Conservation (phyloP, 2,113 vertebrate genomes). For the Martes martes region DNA sequence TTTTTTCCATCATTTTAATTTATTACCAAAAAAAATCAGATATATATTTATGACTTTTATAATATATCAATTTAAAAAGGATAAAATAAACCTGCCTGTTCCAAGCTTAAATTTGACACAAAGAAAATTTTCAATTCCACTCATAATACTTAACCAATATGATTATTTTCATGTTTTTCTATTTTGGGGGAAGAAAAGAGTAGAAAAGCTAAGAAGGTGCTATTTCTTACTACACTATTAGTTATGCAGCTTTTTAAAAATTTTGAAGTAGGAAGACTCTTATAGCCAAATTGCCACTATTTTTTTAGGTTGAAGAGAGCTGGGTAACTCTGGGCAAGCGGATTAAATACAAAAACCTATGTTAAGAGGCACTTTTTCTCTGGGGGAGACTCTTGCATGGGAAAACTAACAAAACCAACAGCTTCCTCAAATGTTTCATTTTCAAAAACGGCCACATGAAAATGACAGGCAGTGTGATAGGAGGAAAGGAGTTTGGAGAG, state of each 20-base stretch:
- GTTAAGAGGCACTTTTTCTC: neutral
- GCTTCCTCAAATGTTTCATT: neutral
- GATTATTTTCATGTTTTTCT: neutral
- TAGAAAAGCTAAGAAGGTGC: neutral
- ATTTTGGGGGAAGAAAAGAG: neutral
- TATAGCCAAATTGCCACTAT: neutral
- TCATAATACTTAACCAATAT: neutral
- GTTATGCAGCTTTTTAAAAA: neutral
- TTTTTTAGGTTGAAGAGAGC: neutral
- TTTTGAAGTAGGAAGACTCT: neutral
- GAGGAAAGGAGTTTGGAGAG: neutral
- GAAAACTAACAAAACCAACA: neutral
- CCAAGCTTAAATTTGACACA: neutral
- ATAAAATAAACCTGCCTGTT: neutral
- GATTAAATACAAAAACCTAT: neutral
- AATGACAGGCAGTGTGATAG: neutral
- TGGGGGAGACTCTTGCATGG: neutral
- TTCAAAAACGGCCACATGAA: neutral
- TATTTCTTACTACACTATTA: neutral
- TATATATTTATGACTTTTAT: neutral
- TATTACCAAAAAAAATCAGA: neutral
- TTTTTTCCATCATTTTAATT: neutral
- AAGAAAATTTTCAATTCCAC: neutral
- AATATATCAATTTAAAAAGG: neutral
- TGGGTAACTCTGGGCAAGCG: neutral